A percentile compares a stretch with the other conserved stretches of the same genome.
phyloP scores from a whole-genome alignment of 2,888 invertebrate genomes.

The Machimus atricapillus region DNA sequence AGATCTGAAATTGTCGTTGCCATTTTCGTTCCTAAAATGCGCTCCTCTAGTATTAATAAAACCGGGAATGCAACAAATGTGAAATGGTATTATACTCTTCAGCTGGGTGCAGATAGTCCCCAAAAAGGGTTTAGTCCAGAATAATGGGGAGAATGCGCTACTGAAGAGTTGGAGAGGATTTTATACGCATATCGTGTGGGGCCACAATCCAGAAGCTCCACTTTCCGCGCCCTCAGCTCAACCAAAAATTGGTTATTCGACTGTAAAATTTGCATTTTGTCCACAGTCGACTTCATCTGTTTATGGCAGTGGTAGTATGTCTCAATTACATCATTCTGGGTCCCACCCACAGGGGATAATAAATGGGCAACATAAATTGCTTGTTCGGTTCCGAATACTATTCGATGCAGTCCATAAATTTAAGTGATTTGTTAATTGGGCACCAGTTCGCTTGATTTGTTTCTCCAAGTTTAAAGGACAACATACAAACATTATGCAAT shows the following conservation, averaged over 20 bases:
- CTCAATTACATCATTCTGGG: constrained; percentile 39
- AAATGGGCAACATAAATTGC: constrained; percentile 43
- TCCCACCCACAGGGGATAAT: constrained; percentile 39
- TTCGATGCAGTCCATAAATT: constrained; percentile 42
- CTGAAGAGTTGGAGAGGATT: neutral
- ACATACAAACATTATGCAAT: constrained; percentile 30
- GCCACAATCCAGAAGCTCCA: neutral
- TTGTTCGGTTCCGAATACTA: constrained; percentile 35
- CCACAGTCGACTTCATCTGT: constrained; percentile 32
- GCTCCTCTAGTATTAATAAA: neutral
- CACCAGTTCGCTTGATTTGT: constrained; percentile 19
- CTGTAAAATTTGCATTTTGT: constrained; percentile 36
- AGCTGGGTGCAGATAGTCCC: neutral
- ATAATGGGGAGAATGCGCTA: neutral
- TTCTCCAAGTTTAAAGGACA: constrained; percentile 20
- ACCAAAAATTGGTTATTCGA: constrained; percentile 23
- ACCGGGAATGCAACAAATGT: neutral
- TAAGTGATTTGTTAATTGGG: constrained; percentile 43
- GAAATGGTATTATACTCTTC: neutral
- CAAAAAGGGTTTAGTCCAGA: neutral
- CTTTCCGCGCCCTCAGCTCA: neutral
- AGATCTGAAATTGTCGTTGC: neutral
- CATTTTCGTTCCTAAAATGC: neutral
- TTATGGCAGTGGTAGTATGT: constrained; percentile 34
- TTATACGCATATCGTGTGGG: neutral